These are phyloP conservation scores for Echeneis naucrates DNA, from an alignment of 2,797 vertebrate species.

Conservation along the genomic window DNA sequence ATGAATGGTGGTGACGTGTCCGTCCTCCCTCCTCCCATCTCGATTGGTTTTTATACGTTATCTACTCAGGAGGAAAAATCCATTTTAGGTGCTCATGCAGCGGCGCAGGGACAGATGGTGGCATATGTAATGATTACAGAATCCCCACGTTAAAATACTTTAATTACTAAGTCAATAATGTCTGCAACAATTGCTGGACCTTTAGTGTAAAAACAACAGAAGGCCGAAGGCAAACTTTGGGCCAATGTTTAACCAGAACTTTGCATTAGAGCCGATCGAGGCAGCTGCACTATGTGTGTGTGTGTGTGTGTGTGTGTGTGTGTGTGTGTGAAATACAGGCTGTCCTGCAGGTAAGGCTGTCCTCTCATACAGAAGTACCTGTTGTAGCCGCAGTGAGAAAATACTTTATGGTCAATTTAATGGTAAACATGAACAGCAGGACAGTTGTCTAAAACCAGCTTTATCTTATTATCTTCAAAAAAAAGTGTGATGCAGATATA, in stretches of 20 bases:
- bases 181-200: conserved; percentile 91
- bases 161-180: conserved; percentile 99
- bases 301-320: conserved; percentile 15
- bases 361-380: neutral
- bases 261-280: conserved; percentile 86
- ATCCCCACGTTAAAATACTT: conserved; percentile 99
- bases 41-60: conserved; percentile 75
- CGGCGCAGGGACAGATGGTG: conserved; percentile 94
- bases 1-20: conserved; percentile 44
- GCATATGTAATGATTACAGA: conserved; percentile 98
- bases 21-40: conserved; percentile 25
- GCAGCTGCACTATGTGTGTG: neutral
- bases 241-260: conserved; percentile 99
- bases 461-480: neutral
- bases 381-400: neutral
- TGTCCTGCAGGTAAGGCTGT: neutral
- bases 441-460: neutral
- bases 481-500: neutral
- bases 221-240: conserved; percentile 94
- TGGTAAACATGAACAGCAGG: neutral
- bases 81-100: conserved; percentile 79
- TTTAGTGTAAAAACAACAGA: conserved; percentile 99
- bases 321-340: conserved; percentile 5
- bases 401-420: neutral
- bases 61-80: conserved; percentile 84